Base-by-base conservation (phyloP, 2,113 vertebrate species). In the Rhinichthys klamathensis region DNA sequence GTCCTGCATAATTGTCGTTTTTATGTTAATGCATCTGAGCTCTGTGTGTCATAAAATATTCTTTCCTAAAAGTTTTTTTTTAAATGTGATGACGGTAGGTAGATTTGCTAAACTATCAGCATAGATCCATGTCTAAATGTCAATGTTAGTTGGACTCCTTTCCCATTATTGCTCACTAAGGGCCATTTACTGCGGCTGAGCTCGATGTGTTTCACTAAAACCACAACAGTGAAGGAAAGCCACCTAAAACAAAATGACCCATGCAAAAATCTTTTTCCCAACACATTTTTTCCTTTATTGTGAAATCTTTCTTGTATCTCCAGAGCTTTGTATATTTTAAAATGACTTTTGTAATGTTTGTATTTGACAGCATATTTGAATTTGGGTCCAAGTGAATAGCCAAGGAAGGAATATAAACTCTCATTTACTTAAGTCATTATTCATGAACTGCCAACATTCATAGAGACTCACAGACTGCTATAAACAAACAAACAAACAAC, bases 141-240 rank as follows among this genome's bases (percentile, higher is more conserved):
- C 77, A 44, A 18, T 15, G 16, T 61, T 16, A 10, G 35, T 25
- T 13, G 27, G 70, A n/a, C 74, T 82, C 65, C n/a, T n/a, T n/a
- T n/a, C n/a, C n/a, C n/a, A n/a, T n/a, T n/a, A n/a, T n/a, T n/a
- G n/a, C n/a, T n/a, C n/a, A 15, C 82, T 84, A 69, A n/a, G 88
- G 83, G 80, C 88, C 88, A 87, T 87, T 82, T 61, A 88, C 86
- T 86, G 83, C 79, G 56, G 85, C 81, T 85, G 78, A 56, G 23
- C 75, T 83, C 70, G 54, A 12, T 84, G 49, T 82, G 89, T 89
- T 91, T 89, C 88, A 61, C 38, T 60, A 65, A 63, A 65, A 32
- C 54, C 79, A 84, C 79, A 61, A 78, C 23, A 87, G 56, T 85
- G 75, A 54, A 81, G 54, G 10, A 67, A 82, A 51, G 27, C 13